These are phyloP conservation scores for Platypus cylindrus DNA, from an alignment of 2,888 invertebrate genomes.

Conservation along the genomic window DNA sequence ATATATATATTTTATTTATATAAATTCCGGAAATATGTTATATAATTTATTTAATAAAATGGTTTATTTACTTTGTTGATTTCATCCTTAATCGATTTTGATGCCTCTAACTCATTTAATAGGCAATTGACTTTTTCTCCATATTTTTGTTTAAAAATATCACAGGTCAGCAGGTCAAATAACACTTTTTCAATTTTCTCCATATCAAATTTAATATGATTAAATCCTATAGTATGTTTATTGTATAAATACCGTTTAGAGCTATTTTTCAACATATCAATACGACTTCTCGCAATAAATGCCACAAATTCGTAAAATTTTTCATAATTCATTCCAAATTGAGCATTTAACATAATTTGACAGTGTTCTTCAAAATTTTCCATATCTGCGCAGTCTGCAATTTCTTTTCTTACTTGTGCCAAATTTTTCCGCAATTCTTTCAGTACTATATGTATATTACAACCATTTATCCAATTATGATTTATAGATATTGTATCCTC, in stretches of 20 bases:
- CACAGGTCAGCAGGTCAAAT: constrained; percentile 31
- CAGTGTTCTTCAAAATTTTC: constrained; percentile 64
- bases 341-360: constrained; percentile 64
- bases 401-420: constrained; percentile 59
- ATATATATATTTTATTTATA: no score
- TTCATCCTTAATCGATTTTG: no score
- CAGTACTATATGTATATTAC: constrained; percentile 69
- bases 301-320: constrained; percentile 54
- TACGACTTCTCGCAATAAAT: constrained; percentile 39
- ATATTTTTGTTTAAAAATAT: constrained; percentile 13
- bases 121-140: no score
- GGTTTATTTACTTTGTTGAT: no score
- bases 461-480: constrained; percentile 94
- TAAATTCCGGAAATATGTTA: no score
- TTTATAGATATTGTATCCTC: constrained; percentile 92
- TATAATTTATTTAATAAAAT: no score
- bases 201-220: constrained; percentile 40
- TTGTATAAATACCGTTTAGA: constrained; percentile 28
- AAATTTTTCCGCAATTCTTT: constrained; percentile 50
- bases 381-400: constrained; percentile 64
- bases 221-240: constrained; percentile 34
- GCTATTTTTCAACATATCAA: constrained; percentile 34
- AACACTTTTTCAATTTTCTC: constrained; percentile 33
- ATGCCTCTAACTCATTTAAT: no score
- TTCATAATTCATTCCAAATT: constrained; percentile 64